A percentile compares a stretch with the other conserved stretches of the same genome.
Evolutionary conservation across 2,888 invertebrate genomes (phyloP).

Genomic region (Brassicogethes aeneus): DNA sequence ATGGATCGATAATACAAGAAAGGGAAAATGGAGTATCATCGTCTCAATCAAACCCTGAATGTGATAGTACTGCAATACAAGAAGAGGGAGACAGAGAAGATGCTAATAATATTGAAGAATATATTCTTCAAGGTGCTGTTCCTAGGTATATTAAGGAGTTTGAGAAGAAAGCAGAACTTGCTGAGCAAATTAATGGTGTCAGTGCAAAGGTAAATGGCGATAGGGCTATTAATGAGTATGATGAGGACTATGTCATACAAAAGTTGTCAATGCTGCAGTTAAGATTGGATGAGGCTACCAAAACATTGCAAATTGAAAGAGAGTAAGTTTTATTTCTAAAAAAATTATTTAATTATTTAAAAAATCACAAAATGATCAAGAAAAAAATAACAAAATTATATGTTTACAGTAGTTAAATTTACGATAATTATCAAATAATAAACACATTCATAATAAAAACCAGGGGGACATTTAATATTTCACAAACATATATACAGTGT

Average conservation of each 20-base stretch:
- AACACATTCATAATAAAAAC: too few species aligned
- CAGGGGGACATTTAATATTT: too few species aligned
- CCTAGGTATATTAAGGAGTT: conserved; percentile 45
- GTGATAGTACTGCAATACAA: conserved; percentile 34
- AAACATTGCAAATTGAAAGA: conserved; percentile 61
- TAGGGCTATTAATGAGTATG: conserved; percentile 42
- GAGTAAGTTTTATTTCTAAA: conserved; percentile 50
- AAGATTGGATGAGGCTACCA: conserved; percentile 64
- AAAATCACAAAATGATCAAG: too few species aligned
- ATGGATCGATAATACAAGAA: conserved; percentile 29
- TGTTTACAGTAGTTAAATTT: too few species aligned
- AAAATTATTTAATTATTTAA: too few species aligned
- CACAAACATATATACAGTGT: too few species aligned
- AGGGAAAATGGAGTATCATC: conserved; percentile 32
- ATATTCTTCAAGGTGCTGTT: conserved; percentile 54
- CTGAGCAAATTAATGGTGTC: conserved; percentile 30
- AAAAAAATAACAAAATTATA: too few species aligned
- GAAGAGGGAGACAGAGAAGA: conserved; percentile 29
- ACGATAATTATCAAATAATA: too few species aligned
- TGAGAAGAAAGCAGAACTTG: conserved; percentile 15
- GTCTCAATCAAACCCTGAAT: conserved; percentile 30
- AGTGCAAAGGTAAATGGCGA: conserved; percentile 28
- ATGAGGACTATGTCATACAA: conserved; percentile 52
- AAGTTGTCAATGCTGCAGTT: conserved; percentile 59
- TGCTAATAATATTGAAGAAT: conserved; percentile 46